A percentile compares a stretch with the other conserved stretches of the same genome.
Conservation (phyloP, 2,888 invertebrate species). For the Agapetus fuscipes region DNA sequence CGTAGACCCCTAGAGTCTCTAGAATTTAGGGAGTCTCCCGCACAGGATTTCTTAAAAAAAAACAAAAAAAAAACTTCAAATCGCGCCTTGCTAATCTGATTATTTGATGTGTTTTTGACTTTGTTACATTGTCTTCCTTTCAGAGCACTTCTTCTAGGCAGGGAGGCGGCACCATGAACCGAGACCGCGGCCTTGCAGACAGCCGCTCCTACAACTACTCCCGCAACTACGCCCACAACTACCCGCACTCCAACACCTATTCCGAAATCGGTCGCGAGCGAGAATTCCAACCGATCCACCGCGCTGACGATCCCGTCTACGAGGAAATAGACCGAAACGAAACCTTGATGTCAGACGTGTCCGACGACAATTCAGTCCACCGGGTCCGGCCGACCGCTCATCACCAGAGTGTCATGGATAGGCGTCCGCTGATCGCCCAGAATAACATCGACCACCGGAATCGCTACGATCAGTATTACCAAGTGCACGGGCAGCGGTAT, state of each 20-base stretch:
- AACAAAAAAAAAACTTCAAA: no score
- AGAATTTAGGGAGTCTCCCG: no score
- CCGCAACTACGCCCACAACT: constrained; percentile 31
- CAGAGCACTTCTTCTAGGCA: constrained; percentile 85
- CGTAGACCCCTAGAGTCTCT: no score
- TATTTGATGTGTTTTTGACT: background rate
- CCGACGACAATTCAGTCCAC: constrained; percentile 55
- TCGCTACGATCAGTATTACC: constrained; percentile 33
- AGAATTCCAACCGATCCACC: constrained; percentile 49
- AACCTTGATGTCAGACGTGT: constrained; percentile 65
- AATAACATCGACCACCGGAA: constrained; percentile 59
- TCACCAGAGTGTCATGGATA: constrained; percentile 59
- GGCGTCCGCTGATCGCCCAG: constrained; percentile 70
- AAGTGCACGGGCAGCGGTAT: constrained; percentile 38
- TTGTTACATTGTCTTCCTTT: constrained; percentile 24
- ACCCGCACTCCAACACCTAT: constrained; percentile 52
- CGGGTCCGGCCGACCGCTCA: constrained; percentile 26
- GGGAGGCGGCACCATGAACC: constrained; percentile 31
- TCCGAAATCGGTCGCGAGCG: constrained; percentile 57
- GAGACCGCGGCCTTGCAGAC: constrained; percentile 37
- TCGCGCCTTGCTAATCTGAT: background rate
- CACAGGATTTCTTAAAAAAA: no score
- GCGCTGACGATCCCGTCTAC: constrained; percentile 74
- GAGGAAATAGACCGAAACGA: constrained; percentile 71
- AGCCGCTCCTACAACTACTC: constrained; percentile 42